Percentiles rank a stretch among this genome's conserved stretches.
Conservation (phyloP, 2,888 invertebrate genomes). For the Meiosimyza platycephala region DNA sequence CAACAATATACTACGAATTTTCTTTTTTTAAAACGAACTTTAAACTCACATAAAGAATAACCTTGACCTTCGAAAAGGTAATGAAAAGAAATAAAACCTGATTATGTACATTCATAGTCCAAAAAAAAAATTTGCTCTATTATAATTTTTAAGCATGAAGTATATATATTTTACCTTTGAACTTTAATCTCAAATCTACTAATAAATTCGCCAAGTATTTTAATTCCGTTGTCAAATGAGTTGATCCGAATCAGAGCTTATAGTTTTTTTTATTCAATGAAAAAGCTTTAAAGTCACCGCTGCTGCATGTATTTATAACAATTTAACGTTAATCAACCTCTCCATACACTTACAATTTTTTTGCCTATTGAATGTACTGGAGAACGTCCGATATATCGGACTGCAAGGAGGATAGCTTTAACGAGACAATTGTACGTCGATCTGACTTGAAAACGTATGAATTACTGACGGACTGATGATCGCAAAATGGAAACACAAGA, state of each 20-base stretch:
- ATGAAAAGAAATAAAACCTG: neutral
- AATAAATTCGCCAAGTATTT: no score
- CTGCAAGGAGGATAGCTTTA: conserved; percentile 6
- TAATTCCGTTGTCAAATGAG: no score
- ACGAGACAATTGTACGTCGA: conserved; percentile 47
- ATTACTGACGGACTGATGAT: conserved; percentile 45
- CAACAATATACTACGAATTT: neutral
- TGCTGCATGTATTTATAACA: no score
- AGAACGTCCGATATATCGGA: conserved; percentile 7
- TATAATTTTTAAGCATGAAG: no score
- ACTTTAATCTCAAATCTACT: no score
- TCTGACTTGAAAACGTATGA: conserved; percentile 50
- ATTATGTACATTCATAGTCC: neutral
- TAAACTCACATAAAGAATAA: conserved; percentile 43
- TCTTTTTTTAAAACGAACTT: conserved; percentile 32
- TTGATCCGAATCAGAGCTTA: no score
- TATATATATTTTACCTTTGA: no score
- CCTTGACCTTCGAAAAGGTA: conserved; percentile 46
- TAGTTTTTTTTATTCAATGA: no score
- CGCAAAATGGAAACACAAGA: conserved; percentile 34
- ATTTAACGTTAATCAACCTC: no score
- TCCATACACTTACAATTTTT: no score
- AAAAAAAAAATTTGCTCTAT: no score
- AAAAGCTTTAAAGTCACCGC: no score
- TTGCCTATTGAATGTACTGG: neutral